These are phyloP conservation scores for Enteromius argenteus DNA, from an alignment of 2,797 vertebrate species.

Conservation along the genomic window DNA sequence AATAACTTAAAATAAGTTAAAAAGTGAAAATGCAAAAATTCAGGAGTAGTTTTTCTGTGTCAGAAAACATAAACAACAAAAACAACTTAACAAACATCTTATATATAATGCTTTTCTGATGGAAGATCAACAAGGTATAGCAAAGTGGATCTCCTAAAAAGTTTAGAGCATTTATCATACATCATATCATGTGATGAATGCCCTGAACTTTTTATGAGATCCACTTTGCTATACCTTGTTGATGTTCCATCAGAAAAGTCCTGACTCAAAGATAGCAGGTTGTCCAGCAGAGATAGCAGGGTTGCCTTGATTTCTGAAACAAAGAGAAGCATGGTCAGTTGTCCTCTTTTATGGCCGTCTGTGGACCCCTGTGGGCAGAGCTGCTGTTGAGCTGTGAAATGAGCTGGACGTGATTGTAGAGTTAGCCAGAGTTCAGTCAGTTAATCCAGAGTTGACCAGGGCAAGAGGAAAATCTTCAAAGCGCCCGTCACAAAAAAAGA, in stretches of 20 bases:
- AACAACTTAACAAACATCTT: too few species aligned
- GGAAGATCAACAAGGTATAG: not conserved
- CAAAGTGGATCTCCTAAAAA: not conserved
- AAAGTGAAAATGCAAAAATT: too few species aligned
- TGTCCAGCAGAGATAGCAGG: not conserved
- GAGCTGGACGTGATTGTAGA: slow-evolving; percentile 59
- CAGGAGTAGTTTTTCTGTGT: too few species aligned
- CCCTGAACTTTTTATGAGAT: not conserved
- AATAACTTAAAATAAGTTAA: too few species aligned
- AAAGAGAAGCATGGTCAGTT: slow-evolving; percentile 40
- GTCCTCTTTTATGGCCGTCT: slow-evolving; percentile 3
- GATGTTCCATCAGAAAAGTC: not conserved
- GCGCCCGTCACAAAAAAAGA: slow-evolving; percentile 30
- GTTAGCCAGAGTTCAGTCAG: slow-evolving; percentile 70
- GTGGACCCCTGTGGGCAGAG: not conserved
- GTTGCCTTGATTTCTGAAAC: slow-evolving; percentile 45
- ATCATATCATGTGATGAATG: not conserved
- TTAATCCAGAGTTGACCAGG: slow-evolving; percentile 66
- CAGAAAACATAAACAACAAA: too few species aligned
- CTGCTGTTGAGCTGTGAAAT: slow-evolving; percentile 47
- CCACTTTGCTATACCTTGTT: not conserved
- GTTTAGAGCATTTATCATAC: not conserved
- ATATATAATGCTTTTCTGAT: not conserved
- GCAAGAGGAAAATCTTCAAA: slow-evolving; percentile 62
- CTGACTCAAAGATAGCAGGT: slow-evolving; percentile 20